Percentiles rank a stretch among this genome's conserved stretches.
Conservation (phyloP, 2,113 vertebrate species). For the Antechinus flavipes region DNA sequence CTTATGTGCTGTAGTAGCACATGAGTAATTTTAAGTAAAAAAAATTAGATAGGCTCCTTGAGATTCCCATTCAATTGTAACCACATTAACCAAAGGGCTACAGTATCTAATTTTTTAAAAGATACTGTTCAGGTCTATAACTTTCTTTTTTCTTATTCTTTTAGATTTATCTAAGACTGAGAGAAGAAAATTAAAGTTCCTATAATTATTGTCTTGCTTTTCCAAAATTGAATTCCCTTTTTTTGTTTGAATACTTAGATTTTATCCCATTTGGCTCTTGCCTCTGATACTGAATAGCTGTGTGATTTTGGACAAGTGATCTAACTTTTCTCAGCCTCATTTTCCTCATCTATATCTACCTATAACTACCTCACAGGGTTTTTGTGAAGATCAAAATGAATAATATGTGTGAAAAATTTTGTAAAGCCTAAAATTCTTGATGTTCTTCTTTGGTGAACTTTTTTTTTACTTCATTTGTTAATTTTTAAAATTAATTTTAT, state of each 20-base stretch:
- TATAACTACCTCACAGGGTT: neutral
- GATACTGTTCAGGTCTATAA: neutral
- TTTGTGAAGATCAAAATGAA: neutral
- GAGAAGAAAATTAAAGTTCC: neutral
- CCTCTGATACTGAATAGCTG: neutral
- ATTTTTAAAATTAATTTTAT: neutral
- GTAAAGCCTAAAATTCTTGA: neutral
- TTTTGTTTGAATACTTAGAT: neutral
- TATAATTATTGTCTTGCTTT: neutral
- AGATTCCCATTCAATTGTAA: neutral
- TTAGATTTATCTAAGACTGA: neutral
- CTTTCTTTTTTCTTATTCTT: neutral
- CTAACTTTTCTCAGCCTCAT: neutral
- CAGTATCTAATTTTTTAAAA: neutral
- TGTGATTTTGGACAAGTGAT: neutral
- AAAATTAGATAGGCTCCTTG: neutral
- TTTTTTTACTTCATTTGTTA: neutral
- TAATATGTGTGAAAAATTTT: neutral
- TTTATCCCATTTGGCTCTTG: neutral
- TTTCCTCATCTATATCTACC: neutral
- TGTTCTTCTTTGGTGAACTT: neutral
- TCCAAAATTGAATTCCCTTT: neutral
- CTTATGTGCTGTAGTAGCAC: neutral
- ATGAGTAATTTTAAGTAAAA: neutral
- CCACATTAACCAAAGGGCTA: neutral